Percentiles rank a stretch among this genome's conserved stretches.
These are phyloP conservation scores for Furnarius figulus DNA, from an alignment of 2,113 vertebrate genomes.

Conservation along the genomic window DNA sequence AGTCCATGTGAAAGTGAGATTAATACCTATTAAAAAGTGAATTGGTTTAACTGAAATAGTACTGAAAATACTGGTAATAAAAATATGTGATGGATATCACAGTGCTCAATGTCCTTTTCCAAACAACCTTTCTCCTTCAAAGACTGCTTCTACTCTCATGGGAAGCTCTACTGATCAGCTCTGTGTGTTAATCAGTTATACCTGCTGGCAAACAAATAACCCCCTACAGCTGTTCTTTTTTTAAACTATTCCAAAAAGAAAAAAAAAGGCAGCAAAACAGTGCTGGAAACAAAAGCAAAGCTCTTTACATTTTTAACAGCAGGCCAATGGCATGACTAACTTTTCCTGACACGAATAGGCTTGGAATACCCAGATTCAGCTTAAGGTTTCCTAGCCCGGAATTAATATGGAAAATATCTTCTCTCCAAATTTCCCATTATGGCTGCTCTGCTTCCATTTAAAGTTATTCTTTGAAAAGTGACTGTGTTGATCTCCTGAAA, in stretches of 20 bases:
- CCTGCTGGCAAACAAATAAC: neutral
- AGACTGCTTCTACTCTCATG: neutral
- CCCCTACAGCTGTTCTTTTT: neutral
- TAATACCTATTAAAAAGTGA: neutral
- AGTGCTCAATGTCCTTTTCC: neutral
- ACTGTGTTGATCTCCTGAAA: neutral
- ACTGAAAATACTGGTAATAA: neutral
- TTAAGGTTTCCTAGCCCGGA: neutral
- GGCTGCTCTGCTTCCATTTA: neutral
- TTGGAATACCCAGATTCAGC: neutral
- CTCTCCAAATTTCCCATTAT: neutral
- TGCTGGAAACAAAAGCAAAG: neutral
- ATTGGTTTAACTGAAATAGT: neutral
- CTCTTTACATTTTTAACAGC: neutral
- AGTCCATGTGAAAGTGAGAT: neutral
- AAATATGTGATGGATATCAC: neutral
- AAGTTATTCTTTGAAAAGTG: neutral
- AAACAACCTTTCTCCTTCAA: neutral
- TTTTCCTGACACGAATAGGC: neutral
- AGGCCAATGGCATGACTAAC: neutral
- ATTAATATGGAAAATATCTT: neutral
- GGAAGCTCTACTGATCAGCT: neutral
- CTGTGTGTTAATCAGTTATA: neutral
- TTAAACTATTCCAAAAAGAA: neutral
- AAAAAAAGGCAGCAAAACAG: fast-evolving